Base-by-base conservation (phyloP, 2,797 vertebrate species). In the Amblyopsis hoosieri region DNA sequence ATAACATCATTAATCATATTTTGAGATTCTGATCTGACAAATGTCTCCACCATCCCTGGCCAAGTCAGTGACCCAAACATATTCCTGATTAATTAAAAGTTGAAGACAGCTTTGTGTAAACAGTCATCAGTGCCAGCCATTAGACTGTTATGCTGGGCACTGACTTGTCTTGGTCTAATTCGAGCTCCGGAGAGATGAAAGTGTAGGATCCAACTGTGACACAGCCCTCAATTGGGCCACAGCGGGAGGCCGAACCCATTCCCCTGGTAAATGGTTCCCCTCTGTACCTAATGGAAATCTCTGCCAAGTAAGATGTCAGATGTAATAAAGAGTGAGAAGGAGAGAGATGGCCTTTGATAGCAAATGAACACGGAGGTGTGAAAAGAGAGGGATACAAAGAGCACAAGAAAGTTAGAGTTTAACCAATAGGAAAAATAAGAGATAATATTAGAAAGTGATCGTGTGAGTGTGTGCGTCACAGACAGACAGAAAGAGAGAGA, bases 261-360 rank as follows among this genome's bases (percentile, higher is more conserved):
- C 80, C 82, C 62, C 60, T 75, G 68, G 69, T 78, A 87, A 87
- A 87, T 52, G 71, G 68, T 64, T 84, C 71, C 71, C 71, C 82
- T 87, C 69, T 74, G 81, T 56, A 60, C 75, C 78, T 85, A 89
- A 89, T 86, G 49, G 69, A 84, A 90, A 84, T 81, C 71, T 80
- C 74, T 76, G 69, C 70, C 78, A 66, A 80, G 64, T 76, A 69
- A 80, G 75, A 82, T 67, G 71, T 78, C 69, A 76, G 59, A 42
- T 45, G 56, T 64, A 65, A 66, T 68, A 64, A 71, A 62, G 69
- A 60, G 63, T 49, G 53, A 62, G 62, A 50, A 51, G 29, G n/a
- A 60, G 54, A 75, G 47, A 74, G 67, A 56, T 31, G 60, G n/a
- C 15, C 70, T 29, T 60, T 71, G 77, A 69, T 63, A 62, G 75